phyloP scores from a whole-genome alignment of 2,113 vertebrate genomes.

The Planiliza haematocheilus region DNA sequence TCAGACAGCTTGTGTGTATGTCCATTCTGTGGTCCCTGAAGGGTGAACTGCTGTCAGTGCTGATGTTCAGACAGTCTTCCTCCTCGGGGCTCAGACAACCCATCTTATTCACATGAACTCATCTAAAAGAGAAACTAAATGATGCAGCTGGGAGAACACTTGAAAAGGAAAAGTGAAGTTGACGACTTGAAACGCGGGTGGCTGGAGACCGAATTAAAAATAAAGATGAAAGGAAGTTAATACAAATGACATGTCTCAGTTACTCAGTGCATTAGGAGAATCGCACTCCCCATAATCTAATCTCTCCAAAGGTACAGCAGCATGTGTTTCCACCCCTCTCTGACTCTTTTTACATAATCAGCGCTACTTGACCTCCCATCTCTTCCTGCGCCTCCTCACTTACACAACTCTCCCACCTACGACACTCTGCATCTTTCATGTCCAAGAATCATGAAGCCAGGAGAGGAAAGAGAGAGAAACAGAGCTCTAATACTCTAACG shows the following conservation, averaged over 20 bases:
- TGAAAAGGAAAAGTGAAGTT: conserved; percentile 18
- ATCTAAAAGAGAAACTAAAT: conserved; percentile 55
- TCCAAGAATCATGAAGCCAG: conserved; percentile 61
- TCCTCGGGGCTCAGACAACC: conserved; percentile 44
- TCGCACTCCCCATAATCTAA: conserved; percentile 47
- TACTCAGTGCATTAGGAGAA: conserved; percentile 30
- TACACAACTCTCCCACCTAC: conserved; percentile 80
- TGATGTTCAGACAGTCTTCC: conserved; percentile 48
- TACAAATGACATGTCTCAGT: conserved; percentile 12
- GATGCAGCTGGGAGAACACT: conserved; percentile 19
- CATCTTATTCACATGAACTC: conserved; percentile 50
- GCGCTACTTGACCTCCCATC: conserved; percentile 67
- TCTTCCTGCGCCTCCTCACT: conserved; percentile 74
- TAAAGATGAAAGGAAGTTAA: background rate
- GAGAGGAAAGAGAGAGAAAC: conserved; percentile 31
- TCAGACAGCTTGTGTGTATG: conserved; percentile 43
- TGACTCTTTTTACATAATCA: conserved; percentile 75
- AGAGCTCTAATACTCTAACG: conserved; percentile 27
- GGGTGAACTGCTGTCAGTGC: conserved; percentile 53
- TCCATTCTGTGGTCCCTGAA: conserved; percentile 36
- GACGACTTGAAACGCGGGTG: conserved; percentile 3
- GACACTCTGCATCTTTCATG: conserved; percentile 71
- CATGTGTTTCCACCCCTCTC: conserved; percentile 62
- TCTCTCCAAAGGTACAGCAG: conserved; percentile 53
- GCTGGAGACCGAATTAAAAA: background rate